A percentile compares a stretch with the other conserved stretches of the same genome.
phyloP scores from a whole-genome alignment of 2,888 invertebrate species.

The Seira sanloemensis region DNA sequence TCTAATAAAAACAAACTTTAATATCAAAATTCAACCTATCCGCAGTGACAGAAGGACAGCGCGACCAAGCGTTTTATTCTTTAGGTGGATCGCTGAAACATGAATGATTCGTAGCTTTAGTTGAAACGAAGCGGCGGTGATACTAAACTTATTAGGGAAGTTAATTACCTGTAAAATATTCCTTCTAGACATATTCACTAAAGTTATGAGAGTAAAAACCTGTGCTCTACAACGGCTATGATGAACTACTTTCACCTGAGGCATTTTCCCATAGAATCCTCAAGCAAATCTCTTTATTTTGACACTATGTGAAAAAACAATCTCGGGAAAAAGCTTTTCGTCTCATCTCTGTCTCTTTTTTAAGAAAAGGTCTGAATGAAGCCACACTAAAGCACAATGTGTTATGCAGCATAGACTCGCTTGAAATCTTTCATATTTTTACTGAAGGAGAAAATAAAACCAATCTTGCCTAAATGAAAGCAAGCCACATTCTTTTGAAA shows the following conservation, averaged over 20 bases:
- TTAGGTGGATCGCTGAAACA: no score
- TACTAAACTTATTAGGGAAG: background rate
- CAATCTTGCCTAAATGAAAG: background rate
- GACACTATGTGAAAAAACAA: slow-evolving; percentile 8
- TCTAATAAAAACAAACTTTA: no score
- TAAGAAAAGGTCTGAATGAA: background rate
- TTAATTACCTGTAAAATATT: background rate
- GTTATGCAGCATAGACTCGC: background rate
- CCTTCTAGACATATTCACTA: no score
- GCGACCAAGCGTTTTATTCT: no score
- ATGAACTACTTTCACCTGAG: background rate
- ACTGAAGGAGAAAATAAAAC: background rate
- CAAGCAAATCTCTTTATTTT: background rate
- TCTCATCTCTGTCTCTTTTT: background rate
- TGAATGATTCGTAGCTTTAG: no score
- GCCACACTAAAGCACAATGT: background rate
- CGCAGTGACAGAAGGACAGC: no score
- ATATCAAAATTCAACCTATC: no score
- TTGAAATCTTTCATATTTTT: background rate
- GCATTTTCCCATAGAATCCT: background rate
- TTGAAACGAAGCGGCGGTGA: no score
- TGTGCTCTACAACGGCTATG: background rate
- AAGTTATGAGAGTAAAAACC: no score
- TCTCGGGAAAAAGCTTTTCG: slow-evolving; percentile 10
- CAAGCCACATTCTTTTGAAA: background rate